A percentile compares a stretch with the other conserved stretches of the same genome.
phyloP scores from a whole-genome alignment of 2,797 vertebrate genomes.

The Danio kyathit region DNA sequence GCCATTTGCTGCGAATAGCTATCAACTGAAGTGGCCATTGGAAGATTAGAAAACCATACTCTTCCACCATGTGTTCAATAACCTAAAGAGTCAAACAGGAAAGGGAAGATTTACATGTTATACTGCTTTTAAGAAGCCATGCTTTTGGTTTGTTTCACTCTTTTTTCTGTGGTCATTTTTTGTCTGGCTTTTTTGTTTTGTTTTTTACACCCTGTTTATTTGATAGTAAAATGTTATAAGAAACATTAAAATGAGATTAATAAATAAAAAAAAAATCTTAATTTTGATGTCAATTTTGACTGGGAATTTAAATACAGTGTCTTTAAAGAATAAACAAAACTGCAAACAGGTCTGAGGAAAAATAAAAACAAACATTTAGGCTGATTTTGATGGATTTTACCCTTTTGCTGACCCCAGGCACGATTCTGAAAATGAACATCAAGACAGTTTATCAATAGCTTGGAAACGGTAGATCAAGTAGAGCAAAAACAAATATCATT shows the following conservation, averaged over 20 bases:
- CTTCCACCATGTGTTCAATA: constrained; percentile 12
- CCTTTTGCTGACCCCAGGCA: neutral
- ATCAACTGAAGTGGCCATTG: constrained; percentile 50
- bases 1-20: constrained; percentile 53
- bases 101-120: constrained; percentile 6
- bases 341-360: neutral
- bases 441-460: constrained; percentile 26
- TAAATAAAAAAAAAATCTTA: neutral
- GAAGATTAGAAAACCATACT: constrained; percentile 47
- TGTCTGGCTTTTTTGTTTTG: neutral
- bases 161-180: neutral
- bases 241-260: neutral
- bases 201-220: neutral
- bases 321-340: constrained; percentile 44
- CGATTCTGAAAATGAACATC: neutral
- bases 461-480: constrained; percentile 1
- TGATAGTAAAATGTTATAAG: neutral
- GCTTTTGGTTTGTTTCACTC: neutral
- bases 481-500: neutral
- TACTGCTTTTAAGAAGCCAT: neutral
- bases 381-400: constrained; percentile 21
- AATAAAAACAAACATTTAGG: neutral
- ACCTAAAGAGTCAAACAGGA: constrained; percentile 24
- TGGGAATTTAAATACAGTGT: constrained; percentile 35
- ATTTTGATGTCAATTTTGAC: constrained; percentile 20